These are phyloP conservation scores for Nemopilema nomurai DNA, from an alignment of 30 jellyfish, hydroid and myxozoan species.

Conservation along the genomic window DNA sequence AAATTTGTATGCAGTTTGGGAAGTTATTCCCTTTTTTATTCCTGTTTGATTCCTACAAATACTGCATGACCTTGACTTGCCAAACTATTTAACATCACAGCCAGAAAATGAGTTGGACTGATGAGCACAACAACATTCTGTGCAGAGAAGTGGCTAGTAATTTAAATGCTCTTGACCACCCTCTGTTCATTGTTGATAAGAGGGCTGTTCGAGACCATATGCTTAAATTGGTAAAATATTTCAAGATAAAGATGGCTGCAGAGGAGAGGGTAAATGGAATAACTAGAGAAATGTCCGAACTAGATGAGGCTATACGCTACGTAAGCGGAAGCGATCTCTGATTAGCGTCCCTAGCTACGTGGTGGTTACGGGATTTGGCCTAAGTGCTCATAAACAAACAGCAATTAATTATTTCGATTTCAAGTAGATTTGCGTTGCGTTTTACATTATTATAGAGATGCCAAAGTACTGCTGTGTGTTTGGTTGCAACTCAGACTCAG, in stretches of 20 bases:
- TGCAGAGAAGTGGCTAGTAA: background rate
- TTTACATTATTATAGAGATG: background rate
- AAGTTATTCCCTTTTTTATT: background rate
- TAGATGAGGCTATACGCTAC: background rate
- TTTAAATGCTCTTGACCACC: background rate
- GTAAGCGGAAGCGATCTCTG: too few relatives aligned
- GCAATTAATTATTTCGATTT: too few relatives aligned
- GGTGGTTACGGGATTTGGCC: constrained; percentile 12
- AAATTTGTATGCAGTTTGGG: background rate
- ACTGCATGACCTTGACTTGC: background rate
- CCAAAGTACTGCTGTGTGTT: constrained; percentile 12
- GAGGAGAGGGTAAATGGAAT: background rate
- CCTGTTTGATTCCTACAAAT: background rate
- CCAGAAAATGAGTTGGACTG: background rate
- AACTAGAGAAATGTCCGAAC: background rate
- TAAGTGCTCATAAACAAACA: too few relatives aligned
- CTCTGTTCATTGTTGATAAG: background rate
- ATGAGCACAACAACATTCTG: background rate
- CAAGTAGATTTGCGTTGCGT: constrained; percentile 11
- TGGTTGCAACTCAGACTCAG: too few relatives aligned
- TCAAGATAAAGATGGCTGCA: background rate
- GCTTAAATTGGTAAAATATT: background rate
- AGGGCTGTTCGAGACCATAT: background rate
- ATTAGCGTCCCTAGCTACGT: too few relatives aligned
- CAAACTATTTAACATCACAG: background rate